Base-by-base conservation (phyloP, 2,888 invertebrate species). In the Athrips mouffetella region DNA sequence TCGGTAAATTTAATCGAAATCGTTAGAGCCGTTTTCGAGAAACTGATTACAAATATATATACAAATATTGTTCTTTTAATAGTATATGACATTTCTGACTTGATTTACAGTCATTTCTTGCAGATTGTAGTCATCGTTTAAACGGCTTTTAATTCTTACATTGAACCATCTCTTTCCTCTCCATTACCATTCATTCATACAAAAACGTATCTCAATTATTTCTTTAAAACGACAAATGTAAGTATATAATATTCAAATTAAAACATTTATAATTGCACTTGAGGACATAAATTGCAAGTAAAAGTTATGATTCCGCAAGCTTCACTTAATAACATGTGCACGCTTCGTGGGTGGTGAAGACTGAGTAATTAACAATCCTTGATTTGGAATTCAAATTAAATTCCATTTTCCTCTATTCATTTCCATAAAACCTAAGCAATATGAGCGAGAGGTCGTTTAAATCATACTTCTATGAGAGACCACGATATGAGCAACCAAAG, bases 311-410 rank as follows among this genome's bases (percentile, higher is more conserved):
- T 27, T 41, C 16, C 41, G 27, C 27, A 25, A 41, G 41, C 15
- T 25, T 18, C 13, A 25, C 13, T 15, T 15, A 13, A 27, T 41
- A 25, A 41, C 18, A 23, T 15, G 23, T 10, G 15, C 27, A 16
- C 1, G 23, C 65, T 54, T 65, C 68, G 76, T 80, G 76, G 77
- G 73, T 73, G 76, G 78, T 58, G 53, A 40, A 44, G 41, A 50
- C 40, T 52, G 50, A 54, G 62, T 63, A 76, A 76, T 78, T 76
- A 77, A 68, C 67, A 65, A 70, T 73, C 63, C 68, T 64, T 69
- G 63, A 71, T 73, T 72, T 68, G 54, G 58, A 54, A 40, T 50
- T 59, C 49, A 48, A 49, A 52, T 48, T 42, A 33, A 49, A 52
- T 47, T 52, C 35, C 16, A 35, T 45, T 45, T 45, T 35, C 45